phyloP scores from a whole-genome alignment of 2,113 vertebrate genomes.

The Diphyllodes magnificus region DNA sequence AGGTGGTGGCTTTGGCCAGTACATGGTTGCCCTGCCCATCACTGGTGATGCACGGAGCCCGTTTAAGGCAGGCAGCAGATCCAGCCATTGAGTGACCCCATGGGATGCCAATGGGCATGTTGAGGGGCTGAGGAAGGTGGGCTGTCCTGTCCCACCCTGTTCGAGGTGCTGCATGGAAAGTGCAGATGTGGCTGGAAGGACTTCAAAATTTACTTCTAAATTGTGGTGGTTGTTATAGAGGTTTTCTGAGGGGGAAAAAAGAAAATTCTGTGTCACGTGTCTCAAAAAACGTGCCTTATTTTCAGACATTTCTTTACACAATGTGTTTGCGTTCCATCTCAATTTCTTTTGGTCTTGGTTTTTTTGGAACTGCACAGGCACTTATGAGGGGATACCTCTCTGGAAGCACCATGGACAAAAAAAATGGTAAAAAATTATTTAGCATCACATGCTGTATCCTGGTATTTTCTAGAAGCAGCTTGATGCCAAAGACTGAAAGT shows the following conservation, averaged over 20 bases:
- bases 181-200: neutral
- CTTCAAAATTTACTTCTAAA: neutral
- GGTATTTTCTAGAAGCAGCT: neutral
- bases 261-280: neutral
- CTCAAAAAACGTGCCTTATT: neutral
- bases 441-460: neutral
- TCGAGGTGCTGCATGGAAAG: fast-evolving
- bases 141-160: neutral
- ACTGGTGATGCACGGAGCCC: fast-evolving
- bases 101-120: fast-evolving
- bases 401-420: neutral
- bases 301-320: neutral
- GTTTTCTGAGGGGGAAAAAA: neutral
- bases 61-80: fast-evolving
- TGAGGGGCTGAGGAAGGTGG: neutral
- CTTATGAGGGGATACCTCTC: neutral
- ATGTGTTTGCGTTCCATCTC: neutral
- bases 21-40: neutral
- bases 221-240: neutral
- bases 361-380: neutral
- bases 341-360: neutral
- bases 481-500: neutral
- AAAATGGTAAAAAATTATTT: neutral
- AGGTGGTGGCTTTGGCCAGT: neutral
- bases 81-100: fast-evolving